phyloP scores from a whole-genome alignment of 2,888 invertebrate species.

The Peribatodes rhomboidaria region DNA sequence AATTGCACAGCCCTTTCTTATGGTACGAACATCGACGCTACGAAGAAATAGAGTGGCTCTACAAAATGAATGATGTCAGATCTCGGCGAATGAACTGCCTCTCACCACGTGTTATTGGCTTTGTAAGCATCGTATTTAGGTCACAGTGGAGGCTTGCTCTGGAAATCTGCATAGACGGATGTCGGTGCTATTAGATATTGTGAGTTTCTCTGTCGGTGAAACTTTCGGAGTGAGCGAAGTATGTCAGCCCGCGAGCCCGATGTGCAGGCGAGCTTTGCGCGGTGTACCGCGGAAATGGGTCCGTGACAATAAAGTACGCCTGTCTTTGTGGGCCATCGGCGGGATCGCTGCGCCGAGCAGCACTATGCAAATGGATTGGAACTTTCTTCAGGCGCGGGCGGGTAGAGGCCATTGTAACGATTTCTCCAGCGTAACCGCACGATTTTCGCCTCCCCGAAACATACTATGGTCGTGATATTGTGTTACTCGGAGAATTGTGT shows the following conservation, averaged over 20 bases:
- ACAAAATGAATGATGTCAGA: slow-evolving; percentile 50
- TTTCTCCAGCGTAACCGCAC: slow-evolving; percentile 72
- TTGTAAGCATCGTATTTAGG: slow-evolving; percentile 77
- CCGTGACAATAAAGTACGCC: slow-evolving; percentile 79
- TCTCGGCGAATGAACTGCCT: slow-evolving; percentile 56
- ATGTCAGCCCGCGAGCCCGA: slow-evolving; percentile 72
- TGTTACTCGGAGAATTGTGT: slow-evolving; percentile 46
- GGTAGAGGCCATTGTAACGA: slow-evolving; percentile 77
- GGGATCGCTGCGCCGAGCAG: slow-evolving; percentile 65
- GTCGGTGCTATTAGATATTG: slow-evolving; percentile 82
- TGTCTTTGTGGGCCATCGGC: slow-evolving; percentile 83
- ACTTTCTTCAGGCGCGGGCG: slow-evolving; percentile 80
- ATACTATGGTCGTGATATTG: slow-evolving; percentile 48
- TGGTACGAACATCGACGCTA: background rate
- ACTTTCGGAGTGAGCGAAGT: slow-evolving; percentile 82
- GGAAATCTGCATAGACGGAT: slow-evolving; percentile 86
- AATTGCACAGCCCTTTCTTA: slow-evolving; percentile 12
- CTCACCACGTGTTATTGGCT: slow-evolving; percentile 67
- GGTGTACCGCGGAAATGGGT: slow-evolving; percentile 83
- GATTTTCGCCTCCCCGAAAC: slow-evolving; percentile 63
- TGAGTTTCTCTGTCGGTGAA: slow-evolving; percentile 84
- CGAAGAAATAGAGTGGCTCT: slow-evolving; percentile 26
- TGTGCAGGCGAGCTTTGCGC: slow-evolving; percentile 60
- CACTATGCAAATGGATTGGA: slow-evolving; percentile 81
- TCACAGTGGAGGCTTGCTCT: slow-evolving; percentile 79